Conservation (phyloP, 2,113 vertebrate genomes). For the Neopipo cinnamomea region DNA sequence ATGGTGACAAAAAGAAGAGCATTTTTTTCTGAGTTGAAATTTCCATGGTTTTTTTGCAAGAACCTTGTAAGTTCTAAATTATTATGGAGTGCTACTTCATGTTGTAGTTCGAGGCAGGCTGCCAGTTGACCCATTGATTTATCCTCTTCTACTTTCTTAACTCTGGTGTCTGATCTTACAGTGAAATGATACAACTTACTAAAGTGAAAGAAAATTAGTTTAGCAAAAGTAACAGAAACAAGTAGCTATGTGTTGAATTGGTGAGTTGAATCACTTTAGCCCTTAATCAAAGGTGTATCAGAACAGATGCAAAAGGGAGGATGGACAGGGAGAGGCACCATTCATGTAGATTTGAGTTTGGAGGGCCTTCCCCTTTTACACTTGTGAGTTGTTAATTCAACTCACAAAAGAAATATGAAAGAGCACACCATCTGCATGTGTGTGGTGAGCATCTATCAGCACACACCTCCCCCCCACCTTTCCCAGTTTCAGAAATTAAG, state of each 20-base stretch:
- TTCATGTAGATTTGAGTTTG: background rate
- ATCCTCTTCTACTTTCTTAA: background rate
- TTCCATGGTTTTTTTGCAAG: background rate
- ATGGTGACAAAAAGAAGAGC: background rate
- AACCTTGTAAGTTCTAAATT: background rate
- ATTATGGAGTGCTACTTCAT: background rate
- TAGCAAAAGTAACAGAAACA: background rate
- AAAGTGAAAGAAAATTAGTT: background rate
- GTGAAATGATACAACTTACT: background rate
- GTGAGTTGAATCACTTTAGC: background rate
- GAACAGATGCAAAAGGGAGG: background rate
- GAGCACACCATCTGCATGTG: background rate
- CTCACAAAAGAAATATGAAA: background rate
- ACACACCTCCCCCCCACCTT: background rate
- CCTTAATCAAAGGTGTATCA: background rate
- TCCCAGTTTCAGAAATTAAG: background rate
- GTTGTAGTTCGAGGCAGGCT: background rate
- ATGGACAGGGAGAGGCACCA: background rate
- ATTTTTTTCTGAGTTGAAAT: background rate
- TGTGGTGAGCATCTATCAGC: background rate
- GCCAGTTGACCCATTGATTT: background rate
- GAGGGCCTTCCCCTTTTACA: background rate
- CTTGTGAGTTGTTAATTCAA: background rate
- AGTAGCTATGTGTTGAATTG: background rate
- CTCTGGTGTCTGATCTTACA: background rate